Conservation (phyloP, 2,888 invertebrate genomes). For the Thumatha senex region DNA sequence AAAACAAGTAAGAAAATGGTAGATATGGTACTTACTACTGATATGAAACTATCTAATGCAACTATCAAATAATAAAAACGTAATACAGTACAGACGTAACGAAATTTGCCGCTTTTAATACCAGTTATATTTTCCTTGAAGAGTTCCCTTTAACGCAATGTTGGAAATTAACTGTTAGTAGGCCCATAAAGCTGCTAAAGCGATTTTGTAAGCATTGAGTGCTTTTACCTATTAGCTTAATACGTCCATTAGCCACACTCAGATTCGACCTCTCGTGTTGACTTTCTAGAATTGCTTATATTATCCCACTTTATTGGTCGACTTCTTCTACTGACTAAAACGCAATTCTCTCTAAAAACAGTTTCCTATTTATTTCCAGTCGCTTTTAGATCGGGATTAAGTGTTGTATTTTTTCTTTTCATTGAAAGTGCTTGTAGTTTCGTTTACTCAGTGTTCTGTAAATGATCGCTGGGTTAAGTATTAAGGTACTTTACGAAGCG, state of each 20-base stretch:
- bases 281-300: slow-evolving; percentile 58
- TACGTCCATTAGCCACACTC: slow-evolving; percentile 74
- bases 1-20: too few relatives aligned
- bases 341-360: slow-evolving; percentile 35
- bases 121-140: slow-evolving; percentile 67
- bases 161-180: slow-evolving; percentile 80
- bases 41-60: too few relatives aligned
- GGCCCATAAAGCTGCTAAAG: slow-evolving; percentile 71
- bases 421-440: too few relatives aligned
- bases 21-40: too few relatives aligned
- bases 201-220: slow-evolving; percentile 81
- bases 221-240: slow-evolving; percentile 82
- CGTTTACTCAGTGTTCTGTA: too few relatives aligned
- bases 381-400: too few relatives aligned
- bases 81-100: slow-evolving; percentile 58
- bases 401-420: too few relatives aligned
- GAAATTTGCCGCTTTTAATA: slow-evolving; percentile 45
- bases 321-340: slow-evolving; percentile 35
- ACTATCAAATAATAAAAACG: too few relatives aligned
- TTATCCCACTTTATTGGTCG: slow-evolving; percentile 40
- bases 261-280: slow-evolving; percentile 66
- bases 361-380: too few relatives aligned
- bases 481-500: too few relatives aligned
- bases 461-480: too few relatives aligned
- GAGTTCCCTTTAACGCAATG: slow-evolving; percentile 71